A percentile compares a stretch with the other conserved stretches of the same genome.
Evolutionary conservation across 2,888 invertebrate genomes (phyloP).

Genomic region (Acleris emargana): DNA sequence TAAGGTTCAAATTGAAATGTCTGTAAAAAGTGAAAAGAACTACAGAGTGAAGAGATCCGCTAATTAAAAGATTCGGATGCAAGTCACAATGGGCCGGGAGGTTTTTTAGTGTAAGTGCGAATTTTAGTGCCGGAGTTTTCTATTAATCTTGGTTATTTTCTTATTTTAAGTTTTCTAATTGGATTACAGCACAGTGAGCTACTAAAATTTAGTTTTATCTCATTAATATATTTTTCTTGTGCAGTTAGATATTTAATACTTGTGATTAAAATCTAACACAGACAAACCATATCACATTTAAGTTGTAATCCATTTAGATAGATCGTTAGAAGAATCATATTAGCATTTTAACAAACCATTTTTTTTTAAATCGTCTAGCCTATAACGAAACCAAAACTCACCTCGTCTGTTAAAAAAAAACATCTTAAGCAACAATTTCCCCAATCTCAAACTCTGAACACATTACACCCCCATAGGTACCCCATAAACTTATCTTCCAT

Average conservation of each 20-base stretch:
- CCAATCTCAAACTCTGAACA: slow-evolving; percentile 60
- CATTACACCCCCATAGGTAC: slow-evolving; percentile 53
- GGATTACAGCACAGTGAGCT: slow-evolving; percentile 17
- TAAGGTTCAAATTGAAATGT: slow-evolving; percentile 1
- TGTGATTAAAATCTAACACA: too few species aligned
- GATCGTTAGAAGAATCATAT: too few species aligned
- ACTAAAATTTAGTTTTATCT: not conserved
- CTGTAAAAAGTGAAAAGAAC: not conserved
- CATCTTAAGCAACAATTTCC: slow-evolving; percentile 58
- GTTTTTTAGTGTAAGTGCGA: slow-evolving; percentile 17
- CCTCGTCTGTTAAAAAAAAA: not conserved
- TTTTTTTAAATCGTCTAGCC: too few species aligned
- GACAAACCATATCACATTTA: too few species aligned
- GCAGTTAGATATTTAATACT: too few species aligned
- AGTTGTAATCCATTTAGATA: too few species aligned
- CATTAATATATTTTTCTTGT: too few species aligned
- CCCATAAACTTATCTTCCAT: slow-evolving; percentile 76
- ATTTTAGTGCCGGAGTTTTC: slow-evolving; percentile 5
- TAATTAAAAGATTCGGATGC: slow-evolving; percentile 36
- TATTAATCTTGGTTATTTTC: slow-evolving; percentile 1
- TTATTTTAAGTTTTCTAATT: slow-evolving; percentile 12
- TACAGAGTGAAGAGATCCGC: slow-evolving; percentile 24
- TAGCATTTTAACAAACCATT: too few species aligned
- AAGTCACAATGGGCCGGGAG: slow-evolving; percentile 17
- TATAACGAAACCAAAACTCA: too few species aligned